Conservation (phyloP, 2,113 vertebrate genomes). For the Scortum barcoo region DNA sequence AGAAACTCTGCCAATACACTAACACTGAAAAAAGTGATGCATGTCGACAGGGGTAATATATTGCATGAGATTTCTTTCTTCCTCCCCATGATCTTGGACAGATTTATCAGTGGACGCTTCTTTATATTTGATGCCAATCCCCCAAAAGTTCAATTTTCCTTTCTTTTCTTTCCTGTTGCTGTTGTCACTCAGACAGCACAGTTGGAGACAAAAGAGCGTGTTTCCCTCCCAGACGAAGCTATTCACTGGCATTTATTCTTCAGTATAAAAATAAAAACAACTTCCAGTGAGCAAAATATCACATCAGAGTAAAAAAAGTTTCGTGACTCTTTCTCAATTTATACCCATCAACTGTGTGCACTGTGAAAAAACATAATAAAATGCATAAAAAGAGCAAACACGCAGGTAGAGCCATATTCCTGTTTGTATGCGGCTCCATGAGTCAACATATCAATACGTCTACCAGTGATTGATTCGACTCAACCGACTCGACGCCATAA, state of each 20-base stretch:
- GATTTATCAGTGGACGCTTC: background rate
- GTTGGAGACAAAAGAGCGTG: conserved; percentile 12
- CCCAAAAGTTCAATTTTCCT: background rate
- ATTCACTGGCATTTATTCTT: conserved; percentile 14
- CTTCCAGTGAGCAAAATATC: background rate
- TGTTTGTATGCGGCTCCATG: background rate
- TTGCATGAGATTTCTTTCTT: background rate
- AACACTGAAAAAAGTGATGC: background rate
- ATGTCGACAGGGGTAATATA: background rate
- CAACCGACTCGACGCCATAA: conserved; percentile 17
- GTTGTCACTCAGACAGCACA: conserved; percentile 3
- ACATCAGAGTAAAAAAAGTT: background rate
- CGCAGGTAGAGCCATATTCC: background rate
- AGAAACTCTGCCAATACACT: background rate
- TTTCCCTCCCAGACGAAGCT: conserved; percentile 23
- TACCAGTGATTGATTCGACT: conserved; percentile 44
- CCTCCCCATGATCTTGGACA: background rate
- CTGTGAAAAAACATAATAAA: background rate
- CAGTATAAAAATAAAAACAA: background rate
- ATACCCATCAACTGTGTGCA: background rate
- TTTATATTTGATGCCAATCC: conserved; percentile 2
- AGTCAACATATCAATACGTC: conserved; percentile 32
- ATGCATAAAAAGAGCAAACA: background rate
- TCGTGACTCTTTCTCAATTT: background rate
- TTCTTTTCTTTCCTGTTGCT: background rate